Base-by-base conservation (phyloP, 2,113 vertebrate genomes). In the Apteryx mantelli region DNA sequence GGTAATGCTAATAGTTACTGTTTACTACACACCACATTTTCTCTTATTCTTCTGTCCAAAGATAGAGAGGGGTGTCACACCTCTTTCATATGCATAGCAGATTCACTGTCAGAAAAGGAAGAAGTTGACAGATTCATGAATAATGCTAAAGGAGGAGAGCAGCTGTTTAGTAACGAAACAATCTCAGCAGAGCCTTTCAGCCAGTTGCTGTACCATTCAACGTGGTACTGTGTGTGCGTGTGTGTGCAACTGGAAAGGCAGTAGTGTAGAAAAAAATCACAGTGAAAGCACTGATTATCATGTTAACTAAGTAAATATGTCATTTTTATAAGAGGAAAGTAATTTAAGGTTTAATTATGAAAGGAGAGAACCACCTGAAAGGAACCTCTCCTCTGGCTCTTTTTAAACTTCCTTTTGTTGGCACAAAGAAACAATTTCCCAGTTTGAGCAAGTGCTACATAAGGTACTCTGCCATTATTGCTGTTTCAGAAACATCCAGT, bases 141-240 rank as follows among this genome's bases (percentile, higher is more conserved):
- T 83, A 83, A 88, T 3, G 1, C 89, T 95, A 15, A 94, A 96
- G 91, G 79, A 95, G 82, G 64, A 81, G 82, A 97, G 79, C 96
- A 96, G 94, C 93, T 97, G 96, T 81, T 95, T 50, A 86, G 82
- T 60, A 90, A 91, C 82, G 96, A 95, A 97, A 89, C 95, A 90
- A 80, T 68, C 71, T 82, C 55, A 82, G 87, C 79, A 90, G 75
- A 74, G 84, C 82, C 91, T 96, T 97, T 95, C 91, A 91, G 79
- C 50, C 91, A 78, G 34, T 88, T 71, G 89, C 91, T 88, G 85
- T 78, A 81, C 85, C 87, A 89, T 90, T 94, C 55, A 76, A 96
- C 2, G 3, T 52, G 77, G 60, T 44, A 55, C 86, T 89, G 2
- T 8, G 38, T 58, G 42, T 1, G 9, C 1, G 0, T 19, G 2